phyloP scores from a whole-genome alignment of 2,113 vertebrate species.

The Zosterops borbonicus region DNA sequence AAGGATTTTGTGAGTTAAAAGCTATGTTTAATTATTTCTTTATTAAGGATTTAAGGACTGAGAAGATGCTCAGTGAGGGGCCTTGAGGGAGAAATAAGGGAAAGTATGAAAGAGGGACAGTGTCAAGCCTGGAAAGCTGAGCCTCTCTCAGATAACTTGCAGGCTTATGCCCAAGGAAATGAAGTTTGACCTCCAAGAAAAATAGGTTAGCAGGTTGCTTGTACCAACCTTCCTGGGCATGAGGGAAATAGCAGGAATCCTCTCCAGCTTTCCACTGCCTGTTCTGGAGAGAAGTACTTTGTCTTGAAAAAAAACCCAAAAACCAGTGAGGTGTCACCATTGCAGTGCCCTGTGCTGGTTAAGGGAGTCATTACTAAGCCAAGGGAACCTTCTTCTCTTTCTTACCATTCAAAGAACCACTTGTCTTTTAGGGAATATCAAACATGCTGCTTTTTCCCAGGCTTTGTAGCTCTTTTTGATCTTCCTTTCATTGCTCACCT shows the following conservation, averaged over 20 bases:
- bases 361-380: neutral
- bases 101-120: neutral
- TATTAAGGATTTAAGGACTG: neutral
- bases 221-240: neutral
- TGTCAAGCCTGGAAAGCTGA: neutral
- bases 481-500: neutral
- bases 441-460: neutral
- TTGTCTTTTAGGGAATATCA: neutral
- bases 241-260: neutral
- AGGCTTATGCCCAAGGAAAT: fast-evolving
- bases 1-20: neutral
- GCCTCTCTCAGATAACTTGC: neutral
- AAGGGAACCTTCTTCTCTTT: neutral
- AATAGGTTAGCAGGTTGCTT: neutral
- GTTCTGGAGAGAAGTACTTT: neutral
- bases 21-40: neutral
- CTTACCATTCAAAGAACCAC: neutral
- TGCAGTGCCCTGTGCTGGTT: neutral
- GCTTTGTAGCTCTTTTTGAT: neutral
- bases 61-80: neutral
- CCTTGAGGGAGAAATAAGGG: neutral
- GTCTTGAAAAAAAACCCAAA: neutral
- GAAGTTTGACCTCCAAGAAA: neutral
- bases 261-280: neutral
- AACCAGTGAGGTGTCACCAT: neutral